These are phyloP conservation scores for Columba janthina DNA, from an alignment of 2,113 vertebrate genomes.

Conservation along the genomic window DNA sequence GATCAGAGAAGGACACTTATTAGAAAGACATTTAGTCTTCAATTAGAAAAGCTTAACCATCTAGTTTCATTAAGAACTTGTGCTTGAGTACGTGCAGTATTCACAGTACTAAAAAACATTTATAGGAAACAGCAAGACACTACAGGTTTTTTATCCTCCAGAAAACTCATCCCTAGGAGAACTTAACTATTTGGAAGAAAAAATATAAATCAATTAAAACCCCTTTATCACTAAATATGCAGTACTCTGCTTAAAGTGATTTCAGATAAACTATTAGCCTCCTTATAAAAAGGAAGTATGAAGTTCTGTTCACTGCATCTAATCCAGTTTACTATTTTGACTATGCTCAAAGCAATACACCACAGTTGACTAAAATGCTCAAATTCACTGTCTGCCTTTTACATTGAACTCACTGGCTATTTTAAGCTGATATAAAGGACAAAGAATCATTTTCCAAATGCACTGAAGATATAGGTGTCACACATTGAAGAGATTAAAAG, in stretches of 20 bases:
- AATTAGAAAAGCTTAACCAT: background rate
- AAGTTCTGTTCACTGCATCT: background rate
- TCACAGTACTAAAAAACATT: background rate
- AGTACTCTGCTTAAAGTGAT: background rate
- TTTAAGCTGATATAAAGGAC: background rate
- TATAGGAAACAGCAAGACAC: background rate
- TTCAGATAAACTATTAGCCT: background rate
- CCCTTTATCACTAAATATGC: background rate
- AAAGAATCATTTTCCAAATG: background rate
- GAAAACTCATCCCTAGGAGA: background rate
- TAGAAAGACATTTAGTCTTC: background rate
- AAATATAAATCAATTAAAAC: background rate
- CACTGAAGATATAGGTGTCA: background rate
- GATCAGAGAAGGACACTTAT: background rate
- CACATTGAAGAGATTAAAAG: background rate
- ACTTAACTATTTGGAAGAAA: no score
- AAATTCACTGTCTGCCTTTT: background rate
- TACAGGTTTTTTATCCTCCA: background rate
- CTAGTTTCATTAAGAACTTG: background rate
- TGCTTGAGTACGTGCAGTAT: background rate
- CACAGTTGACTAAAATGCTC: background rate
- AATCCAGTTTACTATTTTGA: background rate
- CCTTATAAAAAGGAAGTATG: background rate
- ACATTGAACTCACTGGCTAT: background rate
- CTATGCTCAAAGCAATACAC: background rate